Conservation (phyloP, 2,888 invertebrate species). For the Vesta saturnalis region DNA sequence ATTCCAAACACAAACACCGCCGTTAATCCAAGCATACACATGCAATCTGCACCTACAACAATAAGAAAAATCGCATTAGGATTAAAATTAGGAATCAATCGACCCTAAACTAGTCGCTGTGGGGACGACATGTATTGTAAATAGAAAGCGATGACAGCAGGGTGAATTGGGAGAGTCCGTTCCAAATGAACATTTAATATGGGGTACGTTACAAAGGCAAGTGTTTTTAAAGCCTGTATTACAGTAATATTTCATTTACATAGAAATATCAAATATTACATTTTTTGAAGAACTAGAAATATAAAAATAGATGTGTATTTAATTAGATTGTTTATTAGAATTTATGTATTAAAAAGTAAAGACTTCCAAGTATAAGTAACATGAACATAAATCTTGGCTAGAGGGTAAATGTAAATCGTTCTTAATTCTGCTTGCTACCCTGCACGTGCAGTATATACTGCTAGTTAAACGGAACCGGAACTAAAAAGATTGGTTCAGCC, state of each 20-base stretch:
- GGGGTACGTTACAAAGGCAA: conserved; percentile 55
- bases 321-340: too few species aligned
- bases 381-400: too few species aligned
- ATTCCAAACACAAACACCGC: conserved; percentile 44
- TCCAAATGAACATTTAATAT: conserved; percentile 62
- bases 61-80: conserved; percentile 56
- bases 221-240: conserved; percentile 27
- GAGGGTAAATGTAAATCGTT: conserved; percentile 15
- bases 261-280: too few species aligned
- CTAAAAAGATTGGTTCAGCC: conserved; percentile 44
- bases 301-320: too few species aligned
- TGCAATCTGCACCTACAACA: conserved; percentile 49
- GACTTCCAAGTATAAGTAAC: too few species aligned
- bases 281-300: too few species aligned
- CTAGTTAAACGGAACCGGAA: conserved; percentile 41
- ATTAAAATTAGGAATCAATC: conserved; percentile 58
- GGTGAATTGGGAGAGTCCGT: conserved; percentile 48
- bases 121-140: conserved; percentile 37
- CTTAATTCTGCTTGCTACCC: conserved; percentile 19
- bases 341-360: too few species aligned
- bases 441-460: conserved; percentile 40
- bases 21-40: conserved; percentile 45
- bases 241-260: too few species aligned
- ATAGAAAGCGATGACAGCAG: conserved; percentile 36
- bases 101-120: conserved; percentile 49